Conservation (phyloP, 1,140 invertebrate genomes). For the Drosophila tsacasi region DNA sequence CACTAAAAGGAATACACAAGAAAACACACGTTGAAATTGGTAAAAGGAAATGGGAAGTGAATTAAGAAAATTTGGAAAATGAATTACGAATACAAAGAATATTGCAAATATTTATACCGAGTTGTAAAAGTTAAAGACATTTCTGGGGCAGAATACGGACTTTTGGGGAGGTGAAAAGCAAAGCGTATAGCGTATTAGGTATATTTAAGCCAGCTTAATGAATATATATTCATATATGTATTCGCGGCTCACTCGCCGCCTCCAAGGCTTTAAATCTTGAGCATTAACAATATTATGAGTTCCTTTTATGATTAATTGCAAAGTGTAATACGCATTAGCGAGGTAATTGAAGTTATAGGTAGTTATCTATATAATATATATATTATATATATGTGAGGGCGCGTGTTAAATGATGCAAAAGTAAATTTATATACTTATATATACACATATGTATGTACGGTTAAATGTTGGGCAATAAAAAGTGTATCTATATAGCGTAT, state of each 20-base stretch:
- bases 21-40: conserved; percentile 48
- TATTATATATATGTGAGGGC: conserved; percentile 20
- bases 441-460: conserved; percentile 56
- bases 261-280: conserved; percentile 80
- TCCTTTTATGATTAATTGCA: conserved; percentile 64
- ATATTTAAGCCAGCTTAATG: conserved; percentile 68
- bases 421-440: conserved; percentile 57
- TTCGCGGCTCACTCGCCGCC: conserved; percentile 45
- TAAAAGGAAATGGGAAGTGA: conserved; percentile 17
- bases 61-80: neutral
- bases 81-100: neutral
- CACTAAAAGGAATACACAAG: conserved; percentile 26
- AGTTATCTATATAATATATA: conserved; percentile 50
- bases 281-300: conserved; percentile 78
- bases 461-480: conserved; percentile 81
- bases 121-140: conserved; percentile 32
- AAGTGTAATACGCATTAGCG: conserved; percentile 61
- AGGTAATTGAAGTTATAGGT: conserved; percentile 69
- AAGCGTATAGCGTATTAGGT: conserved; percentile 38
- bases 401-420: conserved; percentile 52
- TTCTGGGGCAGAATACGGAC: conserved; percentile 26
- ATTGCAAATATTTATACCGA: conserved; percentile 51
- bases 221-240: conserved; percentile 15
- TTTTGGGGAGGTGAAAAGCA: conserved; percentile 33
- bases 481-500: conserved; percentile 60